Evolutionary conservation across 2,113 vertebrate genomes (phyloP).

Genomic region (Peromyscus leucopus): DNA sequence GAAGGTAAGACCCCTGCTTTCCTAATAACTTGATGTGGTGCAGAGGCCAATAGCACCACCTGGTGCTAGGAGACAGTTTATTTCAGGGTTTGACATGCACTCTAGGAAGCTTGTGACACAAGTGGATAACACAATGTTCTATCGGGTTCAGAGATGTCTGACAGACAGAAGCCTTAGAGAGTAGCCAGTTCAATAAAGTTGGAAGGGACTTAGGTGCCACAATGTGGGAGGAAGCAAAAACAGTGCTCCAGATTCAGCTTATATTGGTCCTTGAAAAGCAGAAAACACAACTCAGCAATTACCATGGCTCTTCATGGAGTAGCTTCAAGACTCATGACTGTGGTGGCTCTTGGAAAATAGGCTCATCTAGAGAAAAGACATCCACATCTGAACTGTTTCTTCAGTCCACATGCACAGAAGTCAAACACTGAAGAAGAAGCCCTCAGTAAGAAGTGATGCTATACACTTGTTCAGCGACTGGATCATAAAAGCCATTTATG

Average conservation of each 20-base stretch:
- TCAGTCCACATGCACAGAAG: neutral
- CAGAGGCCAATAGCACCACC: neutral
- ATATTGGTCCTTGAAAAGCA: neutral
- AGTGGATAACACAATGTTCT: neutral
- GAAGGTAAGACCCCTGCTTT: neutral
- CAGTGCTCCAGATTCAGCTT: neutral
- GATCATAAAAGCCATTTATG: neutral
- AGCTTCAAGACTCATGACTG: neutral
- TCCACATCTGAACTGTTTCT: neutral
- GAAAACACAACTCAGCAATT: neutral
- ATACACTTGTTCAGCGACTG: neutral
- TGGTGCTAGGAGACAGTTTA: neutral
- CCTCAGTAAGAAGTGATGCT: neutral
- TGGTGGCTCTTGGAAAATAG: neutral
- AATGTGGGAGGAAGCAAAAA: neutral
- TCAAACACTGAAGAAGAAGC: neutral
- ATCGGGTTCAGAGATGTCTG: neutral
- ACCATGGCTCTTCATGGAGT: neutral
- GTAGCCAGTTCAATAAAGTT: neutral
- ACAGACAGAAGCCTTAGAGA: neutral
- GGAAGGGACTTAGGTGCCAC: neutral
- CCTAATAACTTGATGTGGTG: neutral
- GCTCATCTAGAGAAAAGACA: neutral
- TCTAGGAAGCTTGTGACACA: neutral
- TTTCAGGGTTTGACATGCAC: neutral